Evolutionary conservation across 1,140 invertebrate genomes (phyloP), one percentile per base, ranked within the genome.

Genomic region (Adelges cooleyi): DNA sequence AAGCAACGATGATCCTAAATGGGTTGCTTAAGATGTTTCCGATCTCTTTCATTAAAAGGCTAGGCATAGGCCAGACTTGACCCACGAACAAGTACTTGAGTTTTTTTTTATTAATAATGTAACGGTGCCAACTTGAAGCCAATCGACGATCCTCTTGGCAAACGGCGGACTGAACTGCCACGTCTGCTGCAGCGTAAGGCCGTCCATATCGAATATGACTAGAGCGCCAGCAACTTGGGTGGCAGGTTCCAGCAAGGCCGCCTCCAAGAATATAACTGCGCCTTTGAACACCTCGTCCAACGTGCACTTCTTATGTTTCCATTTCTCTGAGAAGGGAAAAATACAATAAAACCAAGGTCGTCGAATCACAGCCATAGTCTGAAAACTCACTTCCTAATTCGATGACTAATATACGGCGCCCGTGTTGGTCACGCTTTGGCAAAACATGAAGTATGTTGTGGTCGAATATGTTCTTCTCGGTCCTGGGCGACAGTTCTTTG

Each of bases 201-300:
- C 87, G 66, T 90, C 86, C 86, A 90, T 89, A 71, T 90, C 88
- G 69, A 90, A 87, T 48, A 90, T 83, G 15, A 90, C 86, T 6
- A 87, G 77, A 1, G 84, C 86, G 13, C 87, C 88, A 65, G 80
- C 80, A 42, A 90, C 82, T 73, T 90, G 87, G 0, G 86, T 83
- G 68, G 81, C 79, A 0, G 86, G 86, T 71, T 90, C 88, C 69
- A 89, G 70, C 81, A 88, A 86, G 36, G 87, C 87, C 0, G 84
- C 84, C 72, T 90, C 88, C 65, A 89, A 72, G 71, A 86, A 89
- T 17, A 90, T 72, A 0, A 89, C 87, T 67, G 83, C 85, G 1
- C 86, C 87, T 73, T 89, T 89, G 77, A 85, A 90, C 6, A 90
- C 83, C 72, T 90, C 88, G 71, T 90, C 87, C 17, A 90, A 75